These are phyloP conservation scores for Caenorhabditis wallacei DNA, from an alignment of 2,888 invertebrate species.

Conservation along the genomic window DNA sequence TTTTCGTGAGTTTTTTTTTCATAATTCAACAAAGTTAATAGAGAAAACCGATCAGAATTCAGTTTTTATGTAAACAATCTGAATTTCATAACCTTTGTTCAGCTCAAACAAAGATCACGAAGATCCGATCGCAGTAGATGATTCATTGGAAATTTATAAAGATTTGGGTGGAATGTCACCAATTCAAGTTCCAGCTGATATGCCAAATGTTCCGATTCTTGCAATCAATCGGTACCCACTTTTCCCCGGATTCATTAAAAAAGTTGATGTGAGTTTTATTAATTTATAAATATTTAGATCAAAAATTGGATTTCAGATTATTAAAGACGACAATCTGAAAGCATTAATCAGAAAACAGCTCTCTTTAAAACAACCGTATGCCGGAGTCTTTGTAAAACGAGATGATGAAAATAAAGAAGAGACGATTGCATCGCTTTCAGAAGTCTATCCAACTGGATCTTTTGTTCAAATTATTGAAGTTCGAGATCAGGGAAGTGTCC, in stretches of 20 bases:
- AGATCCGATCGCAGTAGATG: conserved; percentile 47
- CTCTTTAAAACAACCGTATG: conserved; percentile 95
- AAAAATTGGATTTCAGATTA: conserved; percentile 85
- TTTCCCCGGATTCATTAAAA: conserved; percentile 97
- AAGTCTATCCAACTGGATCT: conserved; percentile 93
- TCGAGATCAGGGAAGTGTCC: conserved; percentile 89
- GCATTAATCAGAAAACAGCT: conserved; percentile 94
- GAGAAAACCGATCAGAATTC: background rate
- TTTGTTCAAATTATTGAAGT: conserved; percentile 98
- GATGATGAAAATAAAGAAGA: conserved; percentile 87
- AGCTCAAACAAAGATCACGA: conserved; percentile 48
- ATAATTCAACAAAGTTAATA: background rate
- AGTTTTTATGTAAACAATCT: too few relatives aligned
- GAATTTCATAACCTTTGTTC: too few relatives aligned
- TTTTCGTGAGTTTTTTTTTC: conserved; percentile 22
- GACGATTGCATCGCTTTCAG: conserved; percentile 89
- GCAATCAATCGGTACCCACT: conserved; percentile 96
- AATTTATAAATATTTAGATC: background rate
- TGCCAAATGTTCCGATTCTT: conserved; percentile 96
- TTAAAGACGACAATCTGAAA: conserved; percentile 92
- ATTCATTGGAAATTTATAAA: conserved; percentile 55
- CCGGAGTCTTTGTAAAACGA: conserved; percentile 96
- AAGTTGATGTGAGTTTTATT: conserved; percentile 89
- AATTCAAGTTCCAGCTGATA: conserved; percentile 94
- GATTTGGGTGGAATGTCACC: conserved; percentile 69